Evolutionary conservation across 2,797 vertebrate genomes (phyloP).

Genomic region (Sibirionetta formosa): DNA sequence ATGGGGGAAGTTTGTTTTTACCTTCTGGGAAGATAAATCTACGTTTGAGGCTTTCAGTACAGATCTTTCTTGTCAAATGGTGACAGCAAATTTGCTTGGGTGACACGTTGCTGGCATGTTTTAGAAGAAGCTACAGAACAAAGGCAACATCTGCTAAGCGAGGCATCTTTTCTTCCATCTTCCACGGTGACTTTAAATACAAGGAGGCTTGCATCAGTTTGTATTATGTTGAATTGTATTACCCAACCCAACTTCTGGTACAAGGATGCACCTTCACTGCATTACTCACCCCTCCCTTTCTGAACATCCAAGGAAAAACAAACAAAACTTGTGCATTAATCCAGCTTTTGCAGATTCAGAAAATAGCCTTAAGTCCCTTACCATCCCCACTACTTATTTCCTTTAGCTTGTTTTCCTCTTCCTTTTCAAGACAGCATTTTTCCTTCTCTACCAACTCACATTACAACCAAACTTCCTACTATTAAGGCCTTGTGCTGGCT

Average conservation of each 20-base stretch:
- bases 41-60: not conserved
- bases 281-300: not conserved
- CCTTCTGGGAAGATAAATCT: not conserved
- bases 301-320: not conserved
- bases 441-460: rapidly evolving
- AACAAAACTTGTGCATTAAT: not conserved
- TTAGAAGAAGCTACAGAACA: not conserved
- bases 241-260: not conserved
- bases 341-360: not conserved
- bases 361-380: not conserved
- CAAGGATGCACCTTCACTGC: not conserved
- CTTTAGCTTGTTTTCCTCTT: not conserved
- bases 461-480: not conserved
- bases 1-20: not conserved
- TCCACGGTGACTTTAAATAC: not conserved
- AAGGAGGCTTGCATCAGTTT: not conserved
- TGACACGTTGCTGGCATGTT: not conserved
- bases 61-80: not conserved
- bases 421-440: not conserved
- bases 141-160: rapidly evolving
- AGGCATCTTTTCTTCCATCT: not conserved
- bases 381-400: not conserved
- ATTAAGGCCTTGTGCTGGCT: not conserved
- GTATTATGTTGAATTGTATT: not conserved
- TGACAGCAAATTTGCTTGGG: not conserved